Base-by-base conservation (phyloP, 2,888 invertebrate genomes). In the Drosophila austrosaltans region DNA sequence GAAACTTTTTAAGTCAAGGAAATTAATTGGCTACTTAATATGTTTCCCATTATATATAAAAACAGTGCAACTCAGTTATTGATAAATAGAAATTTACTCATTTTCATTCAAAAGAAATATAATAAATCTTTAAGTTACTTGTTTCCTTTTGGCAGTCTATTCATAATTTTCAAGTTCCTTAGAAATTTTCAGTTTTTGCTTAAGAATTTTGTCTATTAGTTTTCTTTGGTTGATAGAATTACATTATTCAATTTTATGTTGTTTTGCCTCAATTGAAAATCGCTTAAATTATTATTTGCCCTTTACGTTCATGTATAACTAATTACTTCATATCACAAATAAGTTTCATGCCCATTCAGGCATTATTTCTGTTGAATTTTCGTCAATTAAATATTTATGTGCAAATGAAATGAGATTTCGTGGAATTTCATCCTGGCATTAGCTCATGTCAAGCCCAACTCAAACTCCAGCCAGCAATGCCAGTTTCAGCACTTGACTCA, bases 371-470 rank as follows among this genome's bases (percentile, higher is more conserved):
- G 25, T 22, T 7, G 4, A 58, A 58, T 58, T 58, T 12, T 39
- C 22, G 25, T 7, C 39, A 40, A 40, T 58, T 44, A 20, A 8
- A 25, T 39, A 12, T 28, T 40, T 54, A 61, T 40, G 53, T 39
- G n/a, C 12, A 70, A 64, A 44, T 44, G 7, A 40, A n/a, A 44
- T 28, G 42, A 39, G 30, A 39, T 12, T 72, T 62, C 66, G 32
- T 36, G 53, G 60, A 70, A 70, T 22, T 48, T 48, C 48, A 48
- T 48, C 22, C 25, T 48, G 48, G 48, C 48, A 48, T 48, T 48
- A 48, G 48, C 48, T 48, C 48, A 48, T 48, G 48, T 48, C 48
- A 48, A 48, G 25, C 48, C 25, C 22, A 48, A 48, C 22, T 48
- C 48, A 3, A 48, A 25, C 25, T 48, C 4, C 25, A 36, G 36